Evolutionary conservation across 2,888 invertebrate genomes (phyloP), one percentile per base, ranked within the genome.

Genomic region (Prostheceraeus crozeri): DNA sequence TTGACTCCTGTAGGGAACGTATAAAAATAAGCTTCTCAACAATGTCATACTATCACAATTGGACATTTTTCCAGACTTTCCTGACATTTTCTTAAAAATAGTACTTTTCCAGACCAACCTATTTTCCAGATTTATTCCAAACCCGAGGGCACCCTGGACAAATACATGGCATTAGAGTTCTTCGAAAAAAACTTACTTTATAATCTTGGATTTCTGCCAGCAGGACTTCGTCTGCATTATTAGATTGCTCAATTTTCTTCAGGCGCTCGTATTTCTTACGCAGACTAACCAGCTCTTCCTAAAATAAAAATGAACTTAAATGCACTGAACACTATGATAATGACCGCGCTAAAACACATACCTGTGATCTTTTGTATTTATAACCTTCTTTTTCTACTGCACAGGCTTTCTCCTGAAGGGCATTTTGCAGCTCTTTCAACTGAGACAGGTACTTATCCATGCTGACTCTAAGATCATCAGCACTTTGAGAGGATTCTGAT

Each of bases 401-500:
- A 71, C 87, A 87, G 0, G 94, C 93, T 76, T 96, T 96, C 74
- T 96, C 93, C 0, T 90, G 89, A 6, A 96, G 90, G 2, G 90
- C 89, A 72, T 87, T 87, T 71, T 94, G 93, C 1, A 91, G 90
- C 75, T 94, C 94, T 71, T 90, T 91, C 85, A 96, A 87, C 79
- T 96, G 94, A 4, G 91, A 86, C 77, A 91, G 90, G 76, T 94
- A 93, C 77, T 96, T 94, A 77, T 96, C 94, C 64, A 94, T 82
- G 82, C 94, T 93, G 65, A 96, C 81, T 76, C 94, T 93, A 25
- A 96, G 82, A 78, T 96, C 96, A 0, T 91, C 91, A 0, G 94
- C 91, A 6, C 90, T 89, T 77, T 96, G 96, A 0, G 94, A 89
- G 59, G 87, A 88, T 78, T 96, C 96, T 19, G 19, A 25, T 0